Conservation (phyloP, 2,113 vertebrate species). For the Chamaetylas fuelleborni region DNA sequence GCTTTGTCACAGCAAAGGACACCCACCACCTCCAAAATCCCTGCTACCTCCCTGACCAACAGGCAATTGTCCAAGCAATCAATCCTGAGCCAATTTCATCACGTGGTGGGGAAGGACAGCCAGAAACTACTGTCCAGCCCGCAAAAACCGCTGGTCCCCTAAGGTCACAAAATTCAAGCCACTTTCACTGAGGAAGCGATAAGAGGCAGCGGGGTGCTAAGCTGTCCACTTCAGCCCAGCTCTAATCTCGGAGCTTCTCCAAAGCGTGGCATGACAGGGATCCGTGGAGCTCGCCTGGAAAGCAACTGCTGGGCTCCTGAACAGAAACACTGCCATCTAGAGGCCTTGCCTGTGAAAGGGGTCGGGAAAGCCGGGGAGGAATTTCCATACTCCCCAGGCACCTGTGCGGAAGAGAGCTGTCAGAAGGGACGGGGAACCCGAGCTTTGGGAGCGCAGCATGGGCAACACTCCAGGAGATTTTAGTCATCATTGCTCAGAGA, state of each 20-base stretch:
- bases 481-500: not conserved
- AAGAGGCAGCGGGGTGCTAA: conserved; percentile 22
- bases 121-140: not conserved
- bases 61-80: not conserved
- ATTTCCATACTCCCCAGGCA: not conserved
- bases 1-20: not conserved
- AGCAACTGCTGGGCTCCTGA: not conserved
- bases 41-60: fast-evolving
- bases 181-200: not conserved
- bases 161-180: conserved; percentile 4
- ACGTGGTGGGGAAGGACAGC: not conserved
- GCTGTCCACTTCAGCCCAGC: not conserved
- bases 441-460: not conserved
- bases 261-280: not conserved
- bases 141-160: not conserved
- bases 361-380: not conserved
- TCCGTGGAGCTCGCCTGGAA: not conserved
- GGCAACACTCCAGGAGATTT: not conserved
- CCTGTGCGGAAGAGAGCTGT: not conserved
- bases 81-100: not conserved
- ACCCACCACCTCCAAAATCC: not conserved
- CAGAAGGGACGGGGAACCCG: not conserved
- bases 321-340: conserved; percentile 78
- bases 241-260: conserved; percentile 1
- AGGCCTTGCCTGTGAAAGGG: not conserved